Base-by-base conservation (phyloP, 2,888 invertebrate genomes). In the Mimumesa dahlbomi region DNA sequence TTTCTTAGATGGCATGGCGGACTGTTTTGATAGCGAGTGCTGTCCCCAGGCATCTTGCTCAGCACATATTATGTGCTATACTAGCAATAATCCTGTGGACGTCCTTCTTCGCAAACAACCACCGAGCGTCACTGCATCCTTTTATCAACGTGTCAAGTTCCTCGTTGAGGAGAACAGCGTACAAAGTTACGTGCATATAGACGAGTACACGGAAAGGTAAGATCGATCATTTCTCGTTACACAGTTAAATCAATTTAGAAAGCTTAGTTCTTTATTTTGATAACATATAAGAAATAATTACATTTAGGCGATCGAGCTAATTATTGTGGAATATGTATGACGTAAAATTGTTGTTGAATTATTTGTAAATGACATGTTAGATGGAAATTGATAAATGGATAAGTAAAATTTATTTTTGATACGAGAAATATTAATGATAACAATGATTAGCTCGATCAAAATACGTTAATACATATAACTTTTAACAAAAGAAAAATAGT, bases 11-110 rank as follows among this genome's bases (percentile, higher is more conserved):
- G 98, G 98, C 80, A 95, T 99, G 93, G 93, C 94, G 83, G 99
- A 99, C 92, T 99, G 99, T 91, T 96, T 97, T 77, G 99, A 99
- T 91, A 97, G 98, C 89, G 99, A 99, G 91, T 99, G 99, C 91
- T 99, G 99, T 90, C 94, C 94, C 77, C 95, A 95, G 86, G 93
- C 94, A 16, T 93, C 94, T 78, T 98, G 98, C 90, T 91, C 94
- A 48, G 96, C 96, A 86, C 96, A 96, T 91, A 94, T 97, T 85
- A 96, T 98, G 95, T 99, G 99, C 91, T 93, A 97, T 86, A 95
- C 97, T 19, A 97, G 98, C 84, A 97, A 97, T 87, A 97, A 98
- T 89, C 99, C 99, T 0, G 96, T 97, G 14, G 98, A 98, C 90
- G 98, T 99, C 13, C 92, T 99, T 29, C 93, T 98, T 5, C 93